Conservation (phyloP, 2,113 vertebrate genomes). For the Rhinolophus sinicus region DNA sequence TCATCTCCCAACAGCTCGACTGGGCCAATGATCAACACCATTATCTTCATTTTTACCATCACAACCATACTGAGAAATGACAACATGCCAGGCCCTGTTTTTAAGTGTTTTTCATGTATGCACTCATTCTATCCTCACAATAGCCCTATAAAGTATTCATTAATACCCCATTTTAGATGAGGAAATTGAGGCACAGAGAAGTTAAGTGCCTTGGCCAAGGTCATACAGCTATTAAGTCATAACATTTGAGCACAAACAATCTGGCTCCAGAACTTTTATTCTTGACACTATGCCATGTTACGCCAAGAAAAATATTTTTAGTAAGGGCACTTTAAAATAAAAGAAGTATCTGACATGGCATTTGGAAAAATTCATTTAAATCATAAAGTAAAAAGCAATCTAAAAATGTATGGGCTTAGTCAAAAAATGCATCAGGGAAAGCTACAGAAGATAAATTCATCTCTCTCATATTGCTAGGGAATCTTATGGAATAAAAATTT, state of each 20-base stretch:
- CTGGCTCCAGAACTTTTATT: neutral
- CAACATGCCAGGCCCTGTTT: neutral
- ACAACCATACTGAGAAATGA: neutral
- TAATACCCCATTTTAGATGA: neutral
- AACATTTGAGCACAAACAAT: slow-evolving; percentile 30
- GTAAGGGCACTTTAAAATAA: slow-evolving; percentile 21
- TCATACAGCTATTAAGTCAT: neutral
- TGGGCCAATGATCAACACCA: neutral
- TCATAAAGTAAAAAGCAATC: slow-evolving; percentile 47
- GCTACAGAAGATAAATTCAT: neutral
- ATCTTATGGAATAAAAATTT: neutral
- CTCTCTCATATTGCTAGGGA: neutral
- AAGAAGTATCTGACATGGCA: neutral
- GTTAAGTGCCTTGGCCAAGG: neutral
- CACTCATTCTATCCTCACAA: slow-evolving; percentile 14
- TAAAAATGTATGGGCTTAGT: neutral
- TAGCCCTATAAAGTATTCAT: slow-evolving; percentile 3
- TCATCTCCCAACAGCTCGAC: neutral
- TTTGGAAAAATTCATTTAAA: slow-evolving; percentile 46
- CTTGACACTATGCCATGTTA: neutral
- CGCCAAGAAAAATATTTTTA: neutral
- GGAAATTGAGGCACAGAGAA: neutral
- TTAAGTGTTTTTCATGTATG: neutral
- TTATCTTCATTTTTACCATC: neutral
- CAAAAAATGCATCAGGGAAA: neutral